Percentiles rank a stretch among this genome's conserved stretches.
Conservation (phyloP, 2,797 vertebrate species). For the Lithobates sylvaticus region DNA sequence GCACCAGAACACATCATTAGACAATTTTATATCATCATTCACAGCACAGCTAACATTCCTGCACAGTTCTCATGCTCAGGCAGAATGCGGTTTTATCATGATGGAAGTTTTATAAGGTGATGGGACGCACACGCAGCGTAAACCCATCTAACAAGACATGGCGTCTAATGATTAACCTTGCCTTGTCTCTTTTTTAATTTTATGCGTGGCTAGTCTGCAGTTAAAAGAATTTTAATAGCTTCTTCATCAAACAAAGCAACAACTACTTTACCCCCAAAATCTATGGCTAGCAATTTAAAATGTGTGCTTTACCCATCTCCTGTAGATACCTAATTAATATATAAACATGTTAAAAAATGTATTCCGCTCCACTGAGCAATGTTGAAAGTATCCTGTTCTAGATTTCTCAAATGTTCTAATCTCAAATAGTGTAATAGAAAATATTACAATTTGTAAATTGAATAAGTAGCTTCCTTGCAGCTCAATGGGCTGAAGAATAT, state of each 20-base stretch:
- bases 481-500: not conserved
- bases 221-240: conserved; percentile 41
- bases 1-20: conserved; percentile 12
- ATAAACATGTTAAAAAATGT: conserved; percentile 15
- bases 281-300: conserved; percentile 23
- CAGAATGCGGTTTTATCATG: conserved; percentile 17
- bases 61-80: not conserved
- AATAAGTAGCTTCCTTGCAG: conserved; percentile 21
- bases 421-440: conserved; percentile 2
- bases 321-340: conserved; percentile 37
- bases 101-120: conserved; percentile 2
- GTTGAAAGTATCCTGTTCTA: conserved; percentile 22
- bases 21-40: not conserved
- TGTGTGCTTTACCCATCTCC: conserved; percentile 16
- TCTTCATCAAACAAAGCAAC: conserved; percentile 31
- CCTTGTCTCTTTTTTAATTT: conserved; percentile 48
- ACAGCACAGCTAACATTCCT: not conserved
- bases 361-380: conserved; percentile 17
- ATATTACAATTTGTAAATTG: conserved; percentile 13
- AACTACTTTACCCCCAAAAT: conserved; percentile 30
- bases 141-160: conserved; percentile 15
- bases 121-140: not conserved
- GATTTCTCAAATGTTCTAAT: not conserved
- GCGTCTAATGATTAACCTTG: conserved; percentile 39
- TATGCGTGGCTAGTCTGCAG: conserved; percentile 53